phyloP scores from a whole-genome alignment of 2,797 vertebrate species.

The Setipinna tenuifilis region DNA sequence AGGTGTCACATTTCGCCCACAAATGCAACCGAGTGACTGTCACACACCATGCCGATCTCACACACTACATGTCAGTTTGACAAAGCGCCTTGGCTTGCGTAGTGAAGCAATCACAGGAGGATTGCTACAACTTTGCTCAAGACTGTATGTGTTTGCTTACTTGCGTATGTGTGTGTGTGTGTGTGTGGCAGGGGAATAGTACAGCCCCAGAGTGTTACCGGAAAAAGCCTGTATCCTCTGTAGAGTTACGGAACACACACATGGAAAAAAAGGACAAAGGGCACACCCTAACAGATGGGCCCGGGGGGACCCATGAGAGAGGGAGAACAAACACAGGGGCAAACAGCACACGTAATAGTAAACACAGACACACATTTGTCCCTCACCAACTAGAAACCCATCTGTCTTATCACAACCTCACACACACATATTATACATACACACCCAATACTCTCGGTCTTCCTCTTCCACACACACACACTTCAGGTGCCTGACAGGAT shows the following conservation, averaged over 20 bases:
- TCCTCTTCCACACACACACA: neutral
- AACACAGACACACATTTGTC: neutral
- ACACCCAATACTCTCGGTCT: neutral
- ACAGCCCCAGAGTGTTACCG: neutral
- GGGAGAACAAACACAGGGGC: neutral
- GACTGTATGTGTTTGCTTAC: neutral
- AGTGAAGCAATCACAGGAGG: conserved; percentile 1
- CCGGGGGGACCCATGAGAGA: no score
- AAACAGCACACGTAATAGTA: neutral
- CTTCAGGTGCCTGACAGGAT: neutral
- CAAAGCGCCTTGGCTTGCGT: neutral
- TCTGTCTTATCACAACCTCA: neutral
- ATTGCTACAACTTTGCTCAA: neutral
- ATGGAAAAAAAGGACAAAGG: neutral
- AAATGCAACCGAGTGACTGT: neutral
- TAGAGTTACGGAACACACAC: neutral
- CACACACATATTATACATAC: neutral
- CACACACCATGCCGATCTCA: neutral
- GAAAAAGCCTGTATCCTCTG: conserved; percentile 12
- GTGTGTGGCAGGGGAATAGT: neutral
- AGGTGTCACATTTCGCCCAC: conserved; percentile 61
- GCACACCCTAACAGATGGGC: no score
- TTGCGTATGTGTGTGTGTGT: neutral
- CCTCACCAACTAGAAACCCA: neutral
- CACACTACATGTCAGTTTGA: neutral